Percentiles rank a stretch among this genome's conserved stretches.
These are phyloP conservation scores for Lymantria monacha DNA, from an alignment of 2,888 invertebrate species.

Conservation along the genomic window DNA sequence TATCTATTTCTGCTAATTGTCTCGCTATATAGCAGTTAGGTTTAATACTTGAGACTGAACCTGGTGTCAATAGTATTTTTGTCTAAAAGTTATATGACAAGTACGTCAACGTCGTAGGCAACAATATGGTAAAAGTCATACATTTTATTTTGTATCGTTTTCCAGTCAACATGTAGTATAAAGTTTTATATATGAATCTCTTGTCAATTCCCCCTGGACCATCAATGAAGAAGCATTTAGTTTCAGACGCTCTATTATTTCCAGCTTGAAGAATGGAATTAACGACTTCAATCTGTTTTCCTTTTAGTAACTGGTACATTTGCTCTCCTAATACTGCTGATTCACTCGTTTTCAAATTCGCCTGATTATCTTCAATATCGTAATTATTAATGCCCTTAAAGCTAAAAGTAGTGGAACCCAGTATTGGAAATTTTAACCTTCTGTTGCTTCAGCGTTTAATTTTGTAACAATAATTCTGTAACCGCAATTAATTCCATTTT, in stretches of 20 bases:
- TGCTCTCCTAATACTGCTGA: conserved; percentile 13
- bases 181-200: conserved; percentile 12
- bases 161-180: conserved; percentile 15
- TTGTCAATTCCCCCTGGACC: conserved; percentile 12
- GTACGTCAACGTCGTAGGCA: conserved; percentile 1
- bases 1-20: conserved; percentile 15
- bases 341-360: conserved; percentile 11
- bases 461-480: conserved; percentile 15
- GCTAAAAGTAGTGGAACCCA: conserved; percentile 16
- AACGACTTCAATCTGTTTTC: conserved; percentile 13
- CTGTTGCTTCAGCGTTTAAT: conserved; percentile 14
- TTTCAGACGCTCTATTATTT: conserved; percentile 9
- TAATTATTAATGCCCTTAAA: conserved; percentile 6
- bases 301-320: conserved; percentile 14
- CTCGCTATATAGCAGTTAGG: conserved; percentile 10
- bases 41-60: conserved; percentile 10
- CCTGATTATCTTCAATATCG: conserved; percentile 14
- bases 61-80: conserved; percentile 14
- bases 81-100: conserved; percentile 6
- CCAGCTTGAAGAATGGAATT: conserved; percentile 15
- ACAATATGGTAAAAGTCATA: conserved; percentile 14
- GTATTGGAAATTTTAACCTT: conserved; percentile 16
- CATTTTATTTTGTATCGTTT: conserved; percentile 13
- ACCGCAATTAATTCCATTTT: conserved; percentile 14
- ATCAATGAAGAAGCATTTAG: conserved; percentile 15